Evolutionary conservation across 2,113 vertebrate genomes (phyloP).

Genomic region (Neodontobutis hainanensis): DNA sequence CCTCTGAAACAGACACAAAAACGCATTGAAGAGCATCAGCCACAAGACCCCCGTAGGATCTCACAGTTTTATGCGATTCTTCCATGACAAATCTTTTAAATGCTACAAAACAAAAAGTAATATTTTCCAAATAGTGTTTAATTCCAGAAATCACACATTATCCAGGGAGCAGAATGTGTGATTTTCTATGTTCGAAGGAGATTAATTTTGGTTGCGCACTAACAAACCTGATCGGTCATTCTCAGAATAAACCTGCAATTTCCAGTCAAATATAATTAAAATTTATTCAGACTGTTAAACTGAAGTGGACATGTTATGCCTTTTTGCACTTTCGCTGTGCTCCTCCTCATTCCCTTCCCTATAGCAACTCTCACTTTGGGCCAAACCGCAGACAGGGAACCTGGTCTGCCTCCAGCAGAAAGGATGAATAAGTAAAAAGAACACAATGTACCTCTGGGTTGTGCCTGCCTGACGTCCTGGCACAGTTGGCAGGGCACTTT

Average conservation of each 20-base stretch:
- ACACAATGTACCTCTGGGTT: constrained; percentile 74
- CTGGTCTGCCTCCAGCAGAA: constrained; percentile 64
- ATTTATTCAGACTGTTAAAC: constrained; percentile 34
- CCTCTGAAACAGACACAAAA: constrained; percentile 44
- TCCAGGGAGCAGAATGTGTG: not conserved
- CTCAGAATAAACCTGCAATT: not conserved
- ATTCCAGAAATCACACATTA: not conserved
- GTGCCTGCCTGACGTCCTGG: constrained; percentile 51
- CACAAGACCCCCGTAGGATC: constrained; percentile 10
- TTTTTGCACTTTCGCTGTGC: constrained; percentile 21
- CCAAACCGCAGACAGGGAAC: constrained; percentile 61
- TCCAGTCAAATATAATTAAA: constrained; percentile 20
- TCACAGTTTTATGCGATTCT: not conserved
- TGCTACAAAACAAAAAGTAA: not conserved
- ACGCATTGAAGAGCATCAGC: constrained; percentile 9
- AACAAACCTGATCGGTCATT: constrained; percentile 9
- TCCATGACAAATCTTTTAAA: not conserved
- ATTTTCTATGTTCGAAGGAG: constrained; percentile 19
- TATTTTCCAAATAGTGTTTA: not conserved
- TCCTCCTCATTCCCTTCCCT: constrained; percentile 19
- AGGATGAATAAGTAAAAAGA: constrained; percentile 77
- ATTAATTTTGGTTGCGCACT: not conserved
- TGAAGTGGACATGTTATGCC: constrained; percentile 36
- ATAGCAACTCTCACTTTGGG: constrained; percentile 44
- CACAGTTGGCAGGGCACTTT: constrained; percentile 18